Evolutionary conservation across 2,113 vertebrate genomes (phyloP).

Genomic region (Rhipidura dahli): DNA sequence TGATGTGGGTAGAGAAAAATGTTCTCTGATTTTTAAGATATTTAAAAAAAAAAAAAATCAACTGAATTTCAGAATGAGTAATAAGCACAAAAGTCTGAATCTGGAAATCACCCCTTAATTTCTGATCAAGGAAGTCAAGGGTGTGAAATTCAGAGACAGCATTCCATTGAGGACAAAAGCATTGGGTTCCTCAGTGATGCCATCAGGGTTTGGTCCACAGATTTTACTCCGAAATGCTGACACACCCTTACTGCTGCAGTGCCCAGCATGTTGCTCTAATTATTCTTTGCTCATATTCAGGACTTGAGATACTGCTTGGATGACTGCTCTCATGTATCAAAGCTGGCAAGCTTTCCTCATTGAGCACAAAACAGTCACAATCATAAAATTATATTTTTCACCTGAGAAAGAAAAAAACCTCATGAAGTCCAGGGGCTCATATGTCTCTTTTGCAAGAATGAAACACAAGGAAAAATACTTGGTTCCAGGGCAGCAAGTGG

Average conservation of each 20-base stretch:
- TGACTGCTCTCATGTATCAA: background rate
- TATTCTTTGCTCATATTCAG: background rate
- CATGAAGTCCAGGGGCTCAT: background rate
- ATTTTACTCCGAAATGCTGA: background rate
- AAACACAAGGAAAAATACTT: background rate
- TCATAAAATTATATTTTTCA: background rate
- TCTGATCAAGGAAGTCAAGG: background rate
- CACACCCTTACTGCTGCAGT: background rate
- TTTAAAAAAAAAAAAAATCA: background rate
- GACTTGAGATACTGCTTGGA: background rate
- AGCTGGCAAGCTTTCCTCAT: background rate
- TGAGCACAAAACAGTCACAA: background rate
- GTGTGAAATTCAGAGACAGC: background rate
- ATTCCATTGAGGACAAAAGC: background rate
- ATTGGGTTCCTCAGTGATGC: background rate
- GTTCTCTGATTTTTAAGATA: background rate
- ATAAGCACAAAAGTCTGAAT: background rate
- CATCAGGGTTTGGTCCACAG: background rate
- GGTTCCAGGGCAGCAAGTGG: background rate
- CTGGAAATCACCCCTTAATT: background rate
- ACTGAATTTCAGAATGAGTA: background rate
- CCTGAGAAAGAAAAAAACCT: background rate
- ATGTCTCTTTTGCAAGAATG: background rate
- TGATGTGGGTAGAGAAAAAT: background rate
- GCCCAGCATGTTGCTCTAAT: background rate